Conservation (phyloP, 2,888 invertebrate species). For the Lasius platythorax region DNA sequence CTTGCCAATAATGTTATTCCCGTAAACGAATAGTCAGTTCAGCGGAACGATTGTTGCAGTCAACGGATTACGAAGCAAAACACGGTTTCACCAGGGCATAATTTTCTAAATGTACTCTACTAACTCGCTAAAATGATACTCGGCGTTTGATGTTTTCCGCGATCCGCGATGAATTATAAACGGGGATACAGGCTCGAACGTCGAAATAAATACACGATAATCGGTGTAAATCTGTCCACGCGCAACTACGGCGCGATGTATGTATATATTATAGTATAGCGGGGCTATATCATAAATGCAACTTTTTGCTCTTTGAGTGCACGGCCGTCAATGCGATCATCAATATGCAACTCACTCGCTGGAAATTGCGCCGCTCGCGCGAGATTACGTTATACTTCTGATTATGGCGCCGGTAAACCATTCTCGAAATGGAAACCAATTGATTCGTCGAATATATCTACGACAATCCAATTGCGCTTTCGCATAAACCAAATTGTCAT, state of each 20-base stretch:
- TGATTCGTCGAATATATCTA: slow-evolving; percentile 24
- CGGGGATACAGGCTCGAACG: slow-evolving; percentile 18
- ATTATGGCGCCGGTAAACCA: slow-evolving; percentile 41
- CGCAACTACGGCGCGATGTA: slow-evolving; percentile 28
- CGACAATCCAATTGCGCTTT: slow-evolving; percentile 20
- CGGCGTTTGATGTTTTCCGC: slow-evolving; percentile 34
- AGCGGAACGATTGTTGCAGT: slow-evolving; percentile 17
- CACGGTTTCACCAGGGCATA: slow-evolving; percentile 20
- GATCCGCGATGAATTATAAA: slow-evolving; percentile 46
- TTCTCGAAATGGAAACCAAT: slow-evolving; percentile 48
- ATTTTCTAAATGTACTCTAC: slow-evolving; percentile 51
- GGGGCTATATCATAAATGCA: slow-evolving; percentile 45
- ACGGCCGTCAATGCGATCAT: slow-evolving; percentile 44
- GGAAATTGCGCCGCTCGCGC: slow-evolving; percentile 35
- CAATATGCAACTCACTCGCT: slow-evolving; percentile 50
- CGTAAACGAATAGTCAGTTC: slow-evolving; percentile 43
- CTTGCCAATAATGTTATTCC: slow-evolving; percentile 18
- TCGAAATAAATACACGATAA: slow-evolving; percentile 50
- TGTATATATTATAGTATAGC: not conserved
- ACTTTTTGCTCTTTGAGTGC: slow-evolving; percentile 50
- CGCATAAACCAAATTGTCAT: not conserved
- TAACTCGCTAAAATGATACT: slow-evolving; percentile 35
- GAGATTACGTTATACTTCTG: slow-evolving; percentile 49
- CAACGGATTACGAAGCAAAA: slow-evolving; percentile 36
- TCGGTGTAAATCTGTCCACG: slow-evolving; percentile 49